Evolutionary conservation across 2,797 vertebrate species (phyloP).

Genomic region (Glyptemys insculpta): DNA sequence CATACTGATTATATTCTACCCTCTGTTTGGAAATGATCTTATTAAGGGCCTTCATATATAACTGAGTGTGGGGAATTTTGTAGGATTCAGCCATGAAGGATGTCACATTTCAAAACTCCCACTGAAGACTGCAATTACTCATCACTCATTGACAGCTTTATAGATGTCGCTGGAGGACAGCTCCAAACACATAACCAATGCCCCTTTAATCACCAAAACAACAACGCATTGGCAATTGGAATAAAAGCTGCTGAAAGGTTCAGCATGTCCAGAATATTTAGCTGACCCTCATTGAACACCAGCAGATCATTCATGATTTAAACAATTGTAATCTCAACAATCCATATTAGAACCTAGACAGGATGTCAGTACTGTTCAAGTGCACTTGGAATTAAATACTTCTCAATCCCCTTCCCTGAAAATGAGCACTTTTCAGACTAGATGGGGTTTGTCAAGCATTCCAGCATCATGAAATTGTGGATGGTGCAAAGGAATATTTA

Average conservation of each 20-base stretch:
- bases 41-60: neutral
- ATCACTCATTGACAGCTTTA: neutral
- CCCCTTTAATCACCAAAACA: neutral
- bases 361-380: neutral
- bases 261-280: neutral
- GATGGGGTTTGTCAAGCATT: neutral
- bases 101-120: neutral
- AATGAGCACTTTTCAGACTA: neutral
- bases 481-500: neutral
- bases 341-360: neutral
- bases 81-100: neutral
- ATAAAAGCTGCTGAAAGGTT: neutral
- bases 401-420: neutral
- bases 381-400: neutral
- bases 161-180: neutral
- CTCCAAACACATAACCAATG: neutral
- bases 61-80: neutral
- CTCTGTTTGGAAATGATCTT: neutral
- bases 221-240: neutral
- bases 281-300: neutral
- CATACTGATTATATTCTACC: neutral
- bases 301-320: neutral
- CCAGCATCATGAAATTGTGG: neutral
- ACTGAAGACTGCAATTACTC: fast-evolving
- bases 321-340: neutral